Evolutionary conservation across 2,888 invertebrate genomes (phyloP), one percentile per base, ranked within the genome.

Genomic region (Bibio marci): DNA sequence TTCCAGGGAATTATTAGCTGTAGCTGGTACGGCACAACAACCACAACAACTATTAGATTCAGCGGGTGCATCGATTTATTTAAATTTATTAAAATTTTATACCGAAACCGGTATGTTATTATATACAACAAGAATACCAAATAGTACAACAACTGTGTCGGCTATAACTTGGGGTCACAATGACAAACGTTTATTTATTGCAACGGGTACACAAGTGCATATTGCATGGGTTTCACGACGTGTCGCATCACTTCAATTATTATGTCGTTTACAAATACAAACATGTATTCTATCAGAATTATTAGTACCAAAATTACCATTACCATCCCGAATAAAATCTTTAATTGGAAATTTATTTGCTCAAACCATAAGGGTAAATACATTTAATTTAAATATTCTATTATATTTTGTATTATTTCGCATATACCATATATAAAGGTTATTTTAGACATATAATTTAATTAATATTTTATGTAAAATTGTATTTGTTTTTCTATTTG

Each of bases 101-200:
- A 86, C 86, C 26, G 85, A 86, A 52, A 71, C 71, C 38, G 94
- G 92, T 17, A 67, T 70, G 14, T 71, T 91, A 33, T 70, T 90
- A 43, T 90, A 87, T 62, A 77, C 79, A 39, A 75, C 80, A 31
- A 69, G 70, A 36, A 75, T 90, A 52, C 88, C 88, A 11, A 79
- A 73, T 50, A 77, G 73, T 34, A 75, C 76, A 50, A 52, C 80
- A 47, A 77, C 80, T 5, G 85, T 95, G 39, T 83, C 90, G 37
- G 91, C 94, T 2, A 66, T 98, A 53, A 95, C 95, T 8, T 98
- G 97, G 97, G 97, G 94, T 22, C 95, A 97, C 68, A 92, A 92
- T 58, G 97, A 95, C 57, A 82, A 88, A 49, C 71, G 97, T 22
- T 67, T 98, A 47, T 95, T 97, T 61, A 77, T 97, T 44, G 88